phyloP scores from a whole-genome alignment of 2,888 invertebrate genomes.

The Sinelater perroti region DNA sequence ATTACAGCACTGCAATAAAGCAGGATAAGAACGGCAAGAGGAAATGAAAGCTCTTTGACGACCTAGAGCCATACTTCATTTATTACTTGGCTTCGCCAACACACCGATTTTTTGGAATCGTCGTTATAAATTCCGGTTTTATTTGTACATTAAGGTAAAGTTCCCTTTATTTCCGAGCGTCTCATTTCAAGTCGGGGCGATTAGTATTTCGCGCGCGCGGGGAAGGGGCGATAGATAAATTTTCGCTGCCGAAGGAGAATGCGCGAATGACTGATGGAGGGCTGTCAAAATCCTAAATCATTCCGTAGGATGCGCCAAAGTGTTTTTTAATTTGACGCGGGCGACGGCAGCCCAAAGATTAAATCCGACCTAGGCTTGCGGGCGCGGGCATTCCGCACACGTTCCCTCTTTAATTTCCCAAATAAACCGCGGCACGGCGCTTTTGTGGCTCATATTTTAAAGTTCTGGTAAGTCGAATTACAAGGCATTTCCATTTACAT shows the following conservation, averaged over 20 bases:
- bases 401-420: conserved; percentile 33
- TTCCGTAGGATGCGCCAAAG: conserved; percentile 29
- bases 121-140: conserved; percentile 12
- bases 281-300: conserved; percentile 28
- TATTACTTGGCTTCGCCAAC: conserved; percentile 10
- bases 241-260: conserved; percentile 21
- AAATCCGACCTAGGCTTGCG: conserved; percentile 21
- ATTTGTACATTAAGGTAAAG: conserved; percentile 11
- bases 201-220: conserved; percentile 18
- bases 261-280: conserved; percentile 32
- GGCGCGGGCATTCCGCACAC: conserved; percentile 22
- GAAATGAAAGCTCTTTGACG: conserved; percentile 14
- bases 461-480: conserved; percentile 33
- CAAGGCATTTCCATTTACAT: conserved; percentile 38
- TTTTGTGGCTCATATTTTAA: conserved; percentile 35
- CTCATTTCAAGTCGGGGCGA: conserved; percentile 13
- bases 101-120: conserved; percentile 10
- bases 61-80: conserved; percentile 12
- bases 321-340: conserved; percentile 32
- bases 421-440: conserved; percentile 36
- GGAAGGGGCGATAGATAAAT: too few relatives aligned
- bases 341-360: conserved; percentile 26
- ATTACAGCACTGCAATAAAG: conserved; percentile 17
- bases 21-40: conserved; percentile 2
- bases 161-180: conserved; percentile 10